Base-by-base conservation (phyloP, 2,888 invertebrate genomes). In the Zele albiditarsus region DNA sequence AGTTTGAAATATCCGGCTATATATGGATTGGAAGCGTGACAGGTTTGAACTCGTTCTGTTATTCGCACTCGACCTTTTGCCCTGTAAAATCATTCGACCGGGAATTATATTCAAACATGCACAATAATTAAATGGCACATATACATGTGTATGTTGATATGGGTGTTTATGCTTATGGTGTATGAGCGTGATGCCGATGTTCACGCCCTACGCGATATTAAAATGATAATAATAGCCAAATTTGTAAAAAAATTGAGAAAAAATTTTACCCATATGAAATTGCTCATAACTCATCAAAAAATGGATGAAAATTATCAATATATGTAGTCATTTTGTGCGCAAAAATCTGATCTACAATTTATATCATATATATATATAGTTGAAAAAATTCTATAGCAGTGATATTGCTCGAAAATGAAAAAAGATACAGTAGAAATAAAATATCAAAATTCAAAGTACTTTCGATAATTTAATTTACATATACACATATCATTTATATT, bases 31-130 rank as follows among this genome's bases (percentile, higher is more conserved):
- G 16, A 49, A n/a, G 49, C 49, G 49, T 49, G 49, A 49, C 49
- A 49, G 49, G 49, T 49, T 49, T 49, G 4, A 49, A n/a, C n/a
- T 14, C 42, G 14, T 14, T 42, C 14, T 42, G 12, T 14, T 42
- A 14, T 49, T 49, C n/a, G 12, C 49, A 49, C 49, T 49, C 49
- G 49, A 49, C 49, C 49, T 49, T 49, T 49, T 49, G n/a, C 49
- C 6, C 49, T 5, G 20, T 49, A n/a, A 49, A 49, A 49, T 49
- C 49, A 20, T n/a, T 49, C 49, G 49, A 49, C 49, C 49, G 49
- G 49, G 49, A 49, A 49, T 49, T 49, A 49, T n/a, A 49, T 49
- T n/a, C 49, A 5, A 49, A 49, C 49, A n/a, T 49, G 49, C n/a
- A 49, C 49, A 49, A 49, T 49, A 49, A 49, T 49, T 49, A 49